Evolutionary conservation across 2,888 invertebrate species (phyloP), one percentile per base, ranked within the genome.

Genomic region (Agrotis clavis): DNA sequence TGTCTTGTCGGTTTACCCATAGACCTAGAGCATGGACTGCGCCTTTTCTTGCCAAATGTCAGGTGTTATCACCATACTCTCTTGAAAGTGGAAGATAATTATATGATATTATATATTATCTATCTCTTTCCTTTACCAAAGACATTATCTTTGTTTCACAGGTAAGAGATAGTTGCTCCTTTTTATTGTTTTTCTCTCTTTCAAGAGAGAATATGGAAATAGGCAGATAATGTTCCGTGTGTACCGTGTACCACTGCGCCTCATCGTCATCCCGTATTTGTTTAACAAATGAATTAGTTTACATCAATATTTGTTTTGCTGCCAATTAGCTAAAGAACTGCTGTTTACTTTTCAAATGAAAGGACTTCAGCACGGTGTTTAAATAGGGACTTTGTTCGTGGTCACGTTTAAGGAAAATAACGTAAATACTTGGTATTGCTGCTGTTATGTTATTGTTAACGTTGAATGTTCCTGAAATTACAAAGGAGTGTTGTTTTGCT

Each of bases 241-340:
- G n/a, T n/a, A n/a, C n/a, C n/a, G n/a, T n/a, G n/a, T n/a, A n/a
- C n/a, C n/a, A n/a, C n/a, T n/a, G n/a, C n/a, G n/a, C n/a, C 11
- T 41, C 41, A 9, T 45, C 59, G 51, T 54, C 60, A 57, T 67
- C 21, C 47, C 35, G 71, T 90, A 90, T 92, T 92, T 93, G 90
- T 91, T 88, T 85, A 83, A 88, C 88, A 89, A 92, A 92, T 90
- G 86, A 89, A 91, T 90, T 88, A 80, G 81, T 91, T 91, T 89
- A 59, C 51, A 83, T 90, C 91, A 90, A 90, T 86, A 90, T 90
- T 90, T 88, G 91, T 90, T 90, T 87, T 90, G 88, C 87, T 86
- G 89, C 90, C 91, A 93, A 92, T 93, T 92, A 92, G 88, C 86
- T 74, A 74, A 87, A 83, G 86, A 90, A 90, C 81, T 74, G 45